These are phyloP conservation scores for Dynastes tityus DNA, from an alignment of 2,888 invertebrate genomes.

Conservation along the genomic window DNA sequence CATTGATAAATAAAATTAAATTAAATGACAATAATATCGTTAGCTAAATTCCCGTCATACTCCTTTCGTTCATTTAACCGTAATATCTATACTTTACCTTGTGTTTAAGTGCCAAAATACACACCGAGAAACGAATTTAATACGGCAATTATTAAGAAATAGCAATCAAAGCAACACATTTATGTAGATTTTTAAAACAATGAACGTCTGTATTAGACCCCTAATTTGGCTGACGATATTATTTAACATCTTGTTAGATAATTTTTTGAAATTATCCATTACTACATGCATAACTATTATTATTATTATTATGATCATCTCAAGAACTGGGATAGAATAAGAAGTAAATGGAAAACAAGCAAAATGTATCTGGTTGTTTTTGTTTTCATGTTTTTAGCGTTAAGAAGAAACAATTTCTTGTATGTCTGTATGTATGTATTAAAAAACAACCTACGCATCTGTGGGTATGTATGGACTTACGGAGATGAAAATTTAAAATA, in stretches of 20 bases:
- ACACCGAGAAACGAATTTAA: slow-evolving; percentile 61
- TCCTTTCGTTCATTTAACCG: background rate
- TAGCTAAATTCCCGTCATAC: slow-evolving; percentile 16
- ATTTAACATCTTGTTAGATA: slow-evolving; percentile 52
- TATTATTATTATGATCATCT: slow-evolving; percentile 34
- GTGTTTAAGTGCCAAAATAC: slow-evolving; percentile 36
- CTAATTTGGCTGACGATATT: slow-evolving; percentile 53
- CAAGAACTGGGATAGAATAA: background rate
- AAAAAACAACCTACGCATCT: slow-evolving; percentile 65
- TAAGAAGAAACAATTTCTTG: slow-evolving; percentile 66
- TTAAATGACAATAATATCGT: slow-evolving; percentile 42
- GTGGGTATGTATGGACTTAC: slow-evolving; percentile 70
- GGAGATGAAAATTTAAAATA: slow-evolving; percentile 69
- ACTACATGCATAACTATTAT: slow-evolving; percentile 27
- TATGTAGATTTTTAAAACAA: slow-evolving; percentile 54
- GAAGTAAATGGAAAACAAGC: slow-evolving; percentile 28
- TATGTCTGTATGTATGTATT: slow-evolving; percentile 70
- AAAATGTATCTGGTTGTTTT: slow-evolving; percentile 41
- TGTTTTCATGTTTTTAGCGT: slow-evolving; percentile 47
- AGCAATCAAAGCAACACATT: slow-evolving; percentile 30
- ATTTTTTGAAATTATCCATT: slow-evolving; percentile 52
- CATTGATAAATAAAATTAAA: slow-evolving; percentile 35
- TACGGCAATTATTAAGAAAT: slow-evolving; percentile 37
- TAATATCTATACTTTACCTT: background rate
- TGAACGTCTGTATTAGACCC: slow-evolving; percentile 9